phyloP scores from a whole-genome alignment of 2,888 invertebrate genomes.

The Meiosimyza platycephala region DNA sequence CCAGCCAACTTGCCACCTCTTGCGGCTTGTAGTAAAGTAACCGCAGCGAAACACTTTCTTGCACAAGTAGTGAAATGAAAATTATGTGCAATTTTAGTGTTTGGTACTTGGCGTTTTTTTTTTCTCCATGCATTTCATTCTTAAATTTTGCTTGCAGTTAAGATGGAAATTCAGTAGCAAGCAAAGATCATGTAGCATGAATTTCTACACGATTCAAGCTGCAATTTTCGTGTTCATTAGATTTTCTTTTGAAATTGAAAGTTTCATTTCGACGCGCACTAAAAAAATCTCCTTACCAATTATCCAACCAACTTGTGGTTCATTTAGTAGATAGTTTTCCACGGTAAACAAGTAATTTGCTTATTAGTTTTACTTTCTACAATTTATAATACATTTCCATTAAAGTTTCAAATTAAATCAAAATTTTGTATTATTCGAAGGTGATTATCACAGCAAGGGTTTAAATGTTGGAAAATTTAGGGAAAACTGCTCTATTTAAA shows the following conservation, averaged over 20 bases:
- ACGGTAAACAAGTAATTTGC: too few species aligned
- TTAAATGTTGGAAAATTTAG: too few species aligned
- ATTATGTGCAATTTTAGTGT: constrained; percentile 42
- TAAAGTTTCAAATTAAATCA: too few species aligned
- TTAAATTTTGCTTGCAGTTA: too few species aligned
- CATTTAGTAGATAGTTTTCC: too few species aligned
- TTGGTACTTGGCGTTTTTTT: neutral
- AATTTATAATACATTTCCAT: too few species aligned
- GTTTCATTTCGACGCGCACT: constrained; percentile 29
- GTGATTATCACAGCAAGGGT: too few species aligned
- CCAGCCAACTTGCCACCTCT: constrained; percentile 18
- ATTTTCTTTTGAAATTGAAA: constrained; percentile 31
- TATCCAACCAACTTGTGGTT: too few species aligned
- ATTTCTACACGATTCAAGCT: neutral
- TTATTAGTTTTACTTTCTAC: too few species aligned
- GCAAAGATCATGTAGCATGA: constrained; percentile 10
- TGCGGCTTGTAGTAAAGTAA: constrained; percentile 22
- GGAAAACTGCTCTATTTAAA: too few species aligned
- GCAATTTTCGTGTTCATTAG: constrained; percentile 18
- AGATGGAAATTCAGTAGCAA: neutral
- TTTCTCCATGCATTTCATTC: neutral
- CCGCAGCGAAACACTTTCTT: constrained; percentile 37
- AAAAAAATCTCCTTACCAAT: constrained; percentile 1
- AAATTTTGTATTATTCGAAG: too few species aligned
- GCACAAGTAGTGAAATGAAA: constrained; percentile 43